Evolutionary conservation across 2,113 vertebrate genomes (phyloP).

Genomic region (Chaenogobius annularis): DNA sequence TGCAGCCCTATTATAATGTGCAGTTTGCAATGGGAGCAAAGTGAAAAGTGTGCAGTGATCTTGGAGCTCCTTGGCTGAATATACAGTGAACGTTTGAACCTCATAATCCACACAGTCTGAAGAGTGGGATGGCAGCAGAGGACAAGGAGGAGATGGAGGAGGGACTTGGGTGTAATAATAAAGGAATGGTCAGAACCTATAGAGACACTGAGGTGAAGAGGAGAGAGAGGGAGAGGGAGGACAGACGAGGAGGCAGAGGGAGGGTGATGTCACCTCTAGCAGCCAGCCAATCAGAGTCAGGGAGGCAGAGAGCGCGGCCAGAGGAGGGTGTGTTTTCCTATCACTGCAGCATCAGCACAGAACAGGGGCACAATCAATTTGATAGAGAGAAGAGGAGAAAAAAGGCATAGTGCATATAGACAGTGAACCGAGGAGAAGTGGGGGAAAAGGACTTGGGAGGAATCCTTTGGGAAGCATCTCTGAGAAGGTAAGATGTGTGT

Average conservation of each 20-base stretch:
- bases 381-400: slow-evolving; percentile 58
- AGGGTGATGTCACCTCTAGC: slow-evolving; percentile 77
- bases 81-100: slow-evolving; percentile 23
- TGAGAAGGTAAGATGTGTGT: slow-evolving; percentile 65
- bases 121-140: slow-evolving; percentile 16
- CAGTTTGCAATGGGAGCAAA: background rate
- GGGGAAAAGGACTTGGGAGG: slow-evolving; percentile 36
- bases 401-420: slow-evolving; percentile 56
- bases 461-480: slow-evolving; percentile 42
- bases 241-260: slow-evolving; percentile 44
- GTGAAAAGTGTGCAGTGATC: slow-evolving; percentile 21
- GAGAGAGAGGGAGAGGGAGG: slow-evolving; percentile 47
- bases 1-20: background rate
- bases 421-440: slow-evolving; percentile 7
- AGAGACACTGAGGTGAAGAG: slow-evolving; percentile 51
- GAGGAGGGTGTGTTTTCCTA: slow-evolving; percentile 80
- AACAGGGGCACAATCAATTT: slow-evolving; percentile 74
- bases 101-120: slow-evolving; percentile 36
- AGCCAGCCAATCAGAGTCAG: slow-evolving; percentile 72
- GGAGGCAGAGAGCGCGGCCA: slow-evolving; percentile 63
- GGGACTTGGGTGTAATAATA: slow-evolving; percentile 46
- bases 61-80: slow-evolving; percentile 31
- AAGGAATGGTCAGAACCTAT: slow-evolving; percentile 67
- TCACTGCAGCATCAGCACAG: slow-evolving; percentile 82
- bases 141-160: slow-evolving; percentile 13